Base-by-base conservation (phyloP, 2,888 invertebrate genomes). In the Drosophila koepferae region DNA sequence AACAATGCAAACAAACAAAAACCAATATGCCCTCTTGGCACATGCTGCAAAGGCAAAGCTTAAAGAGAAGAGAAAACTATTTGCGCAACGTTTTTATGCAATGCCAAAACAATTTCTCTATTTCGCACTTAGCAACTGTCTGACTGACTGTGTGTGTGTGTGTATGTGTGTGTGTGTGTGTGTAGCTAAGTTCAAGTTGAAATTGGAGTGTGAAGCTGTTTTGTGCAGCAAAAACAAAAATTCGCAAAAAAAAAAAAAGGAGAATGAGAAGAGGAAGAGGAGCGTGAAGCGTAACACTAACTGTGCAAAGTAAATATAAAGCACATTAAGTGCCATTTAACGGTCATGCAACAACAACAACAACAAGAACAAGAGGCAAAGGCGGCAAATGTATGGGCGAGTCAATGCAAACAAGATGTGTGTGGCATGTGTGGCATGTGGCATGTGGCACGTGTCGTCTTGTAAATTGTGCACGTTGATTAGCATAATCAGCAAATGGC, bases 251-350 rank as follows among this genome's bases (percentile, higher is more conserved):
- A 67, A 61, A 62, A 6, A 31, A 0, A n/a, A 1, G 58, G 40
- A 28, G 28, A 6, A 28, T 0, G 31, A 23, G 34, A 14, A 14
- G 34, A 36, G 14, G 16, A 12, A 10, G 16, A 5, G 1, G 54
- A 23, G 28, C 40, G n/a, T 10, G 23, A 4, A 36, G 54, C 23
- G 66, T 41, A 48, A 41, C 23, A 49, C 66, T 28, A 41, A 69
- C 71, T 59, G 67, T 56, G 68, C 53, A 74, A 75, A 85, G 88
- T 82, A 77, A 82, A 84, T 84, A 85, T 72, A 83, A 85, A 85
- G 76, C 78, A 86, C 85, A 86, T 85, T 85, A 85, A 85, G 86
- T 85, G 89, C 77, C 85, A 72, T 86, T 89, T 86, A 85, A 86
- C 86, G 68, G 84, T 51, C 71, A 71, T 67, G 80, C 77, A 77